Percentiles rank a stretch among this genome's conserved stretches.
These are phyloP conservation scores for Amitus sp. DNA, from an alignment of 2,888 invertebrate genomes.

Conservation along the genomic window DNA sequence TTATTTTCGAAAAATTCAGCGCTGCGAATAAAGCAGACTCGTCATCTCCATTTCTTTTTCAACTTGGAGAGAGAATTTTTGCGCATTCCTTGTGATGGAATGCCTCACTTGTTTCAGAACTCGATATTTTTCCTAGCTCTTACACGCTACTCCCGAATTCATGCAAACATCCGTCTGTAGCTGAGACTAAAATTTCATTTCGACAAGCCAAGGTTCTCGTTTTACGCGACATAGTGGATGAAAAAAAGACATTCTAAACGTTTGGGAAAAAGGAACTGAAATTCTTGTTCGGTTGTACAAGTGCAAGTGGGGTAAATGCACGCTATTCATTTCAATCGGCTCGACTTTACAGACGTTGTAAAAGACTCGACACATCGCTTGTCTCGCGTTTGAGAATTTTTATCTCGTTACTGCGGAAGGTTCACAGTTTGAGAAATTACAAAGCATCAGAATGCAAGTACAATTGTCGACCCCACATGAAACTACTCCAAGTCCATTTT, in stretches of 20 bases:
- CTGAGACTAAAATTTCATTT: not conserved
- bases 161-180: not conserved
- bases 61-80: too few species aligned
- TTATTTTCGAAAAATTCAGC: not conserved
- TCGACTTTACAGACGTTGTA: slow-evolving; percentile 5
- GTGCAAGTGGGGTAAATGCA: slow-evolving; percentile 5
- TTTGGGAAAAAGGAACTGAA: slow-evolving; percentile 8
- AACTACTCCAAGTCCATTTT: too few species aligned
- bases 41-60: too few species aligned
- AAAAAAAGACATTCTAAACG: not conserved
- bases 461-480: too few species aligned
- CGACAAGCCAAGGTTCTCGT: not conserved
- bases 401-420: not conserved
- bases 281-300: slow-evolving; percentile 4
- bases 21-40: not conserved
- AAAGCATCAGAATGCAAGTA: slow-evolving; percentile 12
- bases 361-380: slow-evolving; percentile 4
- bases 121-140: too few species aligned
- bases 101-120: too few species aligned
- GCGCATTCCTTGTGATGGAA: too few species aligned
- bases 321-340: slow-evolving; percentile 20
- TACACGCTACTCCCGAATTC: too few species aligned
- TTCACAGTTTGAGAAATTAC: not conserved
- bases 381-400: not conserved
- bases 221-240: not conserved